Conservation (phyloP, 2,113 vertebrate genomes). For the Apodemus sylvaticus region DNA sequence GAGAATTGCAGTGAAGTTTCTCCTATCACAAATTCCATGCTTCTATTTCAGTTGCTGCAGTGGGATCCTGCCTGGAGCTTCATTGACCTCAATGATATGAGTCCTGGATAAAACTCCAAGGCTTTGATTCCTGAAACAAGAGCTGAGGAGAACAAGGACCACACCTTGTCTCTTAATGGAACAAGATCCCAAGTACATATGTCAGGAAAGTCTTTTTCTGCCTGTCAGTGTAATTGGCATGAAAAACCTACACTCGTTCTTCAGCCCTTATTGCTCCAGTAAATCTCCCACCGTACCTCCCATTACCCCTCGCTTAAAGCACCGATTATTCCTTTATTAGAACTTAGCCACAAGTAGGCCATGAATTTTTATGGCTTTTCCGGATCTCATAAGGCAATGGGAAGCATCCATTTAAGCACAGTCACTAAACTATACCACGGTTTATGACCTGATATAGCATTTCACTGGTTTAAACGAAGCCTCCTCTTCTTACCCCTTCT, state of each 20-base stretch:
- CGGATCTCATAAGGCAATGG: conserved; percentile 76
- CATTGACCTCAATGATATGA: conserved; percentile 25
- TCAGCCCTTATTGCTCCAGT: conserved; percentile 67
- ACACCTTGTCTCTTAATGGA: conserved; percentile 56
- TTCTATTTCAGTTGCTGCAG: neutral
- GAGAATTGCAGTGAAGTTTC: conserved; percentile 1
- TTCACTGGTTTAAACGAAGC: conserved; percentile 65
- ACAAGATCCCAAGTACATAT: conserved; percentile 14
- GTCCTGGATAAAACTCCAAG: neutral
- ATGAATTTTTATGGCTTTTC: conserved; percentile 81
- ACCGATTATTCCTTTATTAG: conserved; percentile 80
- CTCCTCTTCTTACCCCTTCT: conserved; percentile 26
- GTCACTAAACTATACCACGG: conserved; percentile 67
- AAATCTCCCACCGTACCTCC: conserved; percentile 74
- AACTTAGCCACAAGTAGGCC: conserved; percentile 75
- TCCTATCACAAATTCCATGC: neutral
- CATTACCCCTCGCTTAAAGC: conserved; percentile 72
- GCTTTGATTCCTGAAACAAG: conserved; percentile 47
- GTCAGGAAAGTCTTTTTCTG: conserved; percentile 52
- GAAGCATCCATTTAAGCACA: conserved; percentile 75
- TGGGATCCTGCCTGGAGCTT: neutral
- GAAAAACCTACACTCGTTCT: conserved; percentile 65
- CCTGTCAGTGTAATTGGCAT: conserved; percentile 71
- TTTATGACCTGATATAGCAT: conserved; percentile 71
- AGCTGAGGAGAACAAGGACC: conserved; percentile 17